Evolutionary conservation across 2,113 vertebrate species (phyloP), one percentile per base, ranked within the genome.

Genomic region (Acrocephalus kingi): DNA sequence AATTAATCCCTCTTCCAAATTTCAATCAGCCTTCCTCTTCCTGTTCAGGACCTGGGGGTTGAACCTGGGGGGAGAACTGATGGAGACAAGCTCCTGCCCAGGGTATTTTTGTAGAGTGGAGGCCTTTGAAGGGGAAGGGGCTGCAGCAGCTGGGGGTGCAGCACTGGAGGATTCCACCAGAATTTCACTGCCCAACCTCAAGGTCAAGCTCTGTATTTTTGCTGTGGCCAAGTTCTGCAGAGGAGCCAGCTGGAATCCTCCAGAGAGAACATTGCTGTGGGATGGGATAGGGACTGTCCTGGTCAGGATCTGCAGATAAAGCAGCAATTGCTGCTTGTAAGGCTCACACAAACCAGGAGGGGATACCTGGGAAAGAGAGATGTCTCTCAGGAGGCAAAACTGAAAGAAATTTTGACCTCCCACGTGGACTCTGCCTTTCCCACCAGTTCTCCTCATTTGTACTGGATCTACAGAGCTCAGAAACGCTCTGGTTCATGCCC

Each of bases 231-330:
- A 46, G n/a, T 4, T 3, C 39, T 69, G 41, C 6, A 2, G 27
- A 49, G n/a, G 48, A 87, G 28, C 18, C 2, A 3, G 19, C 16
- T 75, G 74, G 66, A 87, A 76, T 4, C 16, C 82, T 73, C 74
- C 75, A 77, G 75, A 78, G 30, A 31, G 24, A 66, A 6, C 33
- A 39, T 20, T 67, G 14, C 45, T 56, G 56, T 1, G 1, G 67
- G 31, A 12, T 4, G 4, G 25, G n/a, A 41, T 1, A 1, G 1
- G 12, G 16, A 48, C 24, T 37, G 14, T n/a, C 52, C 63, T 11
- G 13, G 56, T 8, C 39, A 77, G 35, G 39, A 48, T 41, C 21
- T 85, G 63, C 59, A 66, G 41, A 25, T 12, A 62, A 66, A 80
- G 35, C 63, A 84, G 78, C 25, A 43, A 8, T 11, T 71, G 35